Conservation (phyloP, 1,140 invertebrate species). For the Ladona fulva region DNA sequence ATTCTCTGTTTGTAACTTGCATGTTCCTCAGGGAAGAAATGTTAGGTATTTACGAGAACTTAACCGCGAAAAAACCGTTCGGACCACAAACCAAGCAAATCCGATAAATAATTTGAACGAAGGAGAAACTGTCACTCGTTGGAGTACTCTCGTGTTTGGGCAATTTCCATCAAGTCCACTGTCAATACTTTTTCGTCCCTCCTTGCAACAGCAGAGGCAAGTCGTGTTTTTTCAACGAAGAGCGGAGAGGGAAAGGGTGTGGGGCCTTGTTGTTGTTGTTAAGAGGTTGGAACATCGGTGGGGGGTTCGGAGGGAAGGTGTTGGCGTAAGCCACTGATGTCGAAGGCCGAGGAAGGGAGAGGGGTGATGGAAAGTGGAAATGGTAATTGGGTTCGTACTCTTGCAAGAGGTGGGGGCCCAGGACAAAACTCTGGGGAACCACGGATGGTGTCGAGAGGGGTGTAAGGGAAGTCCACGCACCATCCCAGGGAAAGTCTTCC, state of each 20-base stretch:
- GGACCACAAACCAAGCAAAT: too few relatives aligned
- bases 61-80: too few relatives aligned
- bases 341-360: not conserved
- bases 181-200: not conserved
- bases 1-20: too few relatives aligned
- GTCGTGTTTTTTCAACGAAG: not conserved
- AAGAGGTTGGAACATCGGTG: not conserved
- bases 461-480: not conserved
- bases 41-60: too few relatives aligned
- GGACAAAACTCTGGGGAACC: not conserved
- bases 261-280: not conserved
- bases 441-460: not conserved
- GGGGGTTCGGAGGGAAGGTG: not conserved
- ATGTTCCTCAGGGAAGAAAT: too few relatives aligned
- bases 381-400: constrained; percentile 4
- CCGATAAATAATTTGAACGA: too few relatives aligned
- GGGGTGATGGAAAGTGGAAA: not conserved
- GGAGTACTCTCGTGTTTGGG: not conserved
- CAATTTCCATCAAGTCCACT: not conserved
- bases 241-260: not conserved
- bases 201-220: not conserved
- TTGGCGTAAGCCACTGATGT: not conserved
- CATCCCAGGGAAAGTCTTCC: not conserved
- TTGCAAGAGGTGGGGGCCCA: not conserved
- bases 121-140: too few relatives aligned